Conservation (phyloP, 2,888 invertebrate species). For the Fissipunctia ypsillon region DNA sequence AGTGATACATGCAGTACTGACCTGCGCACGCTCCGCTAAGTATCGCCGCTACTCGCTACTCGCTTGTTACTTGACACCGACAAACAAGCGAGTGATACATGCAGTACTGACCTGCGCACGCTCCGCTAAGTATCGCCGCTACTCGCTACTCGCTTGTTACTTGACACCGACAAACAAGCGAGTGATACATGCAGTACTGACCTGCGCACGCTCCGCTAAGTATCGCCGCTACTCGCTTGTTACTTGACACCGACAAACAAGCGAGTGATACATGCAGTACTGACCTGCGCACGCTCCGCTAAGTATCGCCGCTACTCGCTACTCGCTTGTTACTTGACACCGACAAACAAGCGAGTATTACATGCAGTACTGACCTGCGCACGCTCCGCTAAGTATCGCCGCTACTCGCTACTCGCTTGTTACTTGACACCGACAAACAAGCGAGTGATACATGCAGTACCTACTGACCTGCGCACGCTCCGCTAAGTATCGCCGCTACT, state of each 20-base stretch:
- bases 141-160: not conserved
- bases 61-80: not conserved
- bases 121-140: conserved; percentile 1
- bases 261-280: conserved; percentile 11
- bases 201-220: conserved; percentile 9
- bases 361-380: conserved; percentile 13
- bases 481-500: not conserved
- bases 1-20: conserved; percentile 18
- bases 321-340: conserved; percentile 1
- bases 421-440: not conserved
- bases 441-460: conserved; percentile 6
- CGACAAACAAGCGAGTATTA: not conserved
- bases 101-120: conserved; percentile 16
- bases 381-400: conserved; percentile 10
- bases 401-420: not conserved
- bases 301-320: not conserved
- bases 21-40: conserved; percentile 9
- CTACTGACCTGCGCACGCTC: conserved; percentile 17
- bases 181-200: conserved; percentile 18
- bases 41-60: not conserved
- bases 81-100: not conserved
- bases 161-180: not conserved
- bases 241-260: not conserved
- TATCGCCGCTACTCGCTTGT: not conserved
- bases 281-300: conserved; percentile 15